A percentile compares a stretch with the other conserved stretches of the same genome.
phyloP scores from a whole-genome alignment of 2,888 invertebrate species.

The Monoplex corrugatus region DNA sequence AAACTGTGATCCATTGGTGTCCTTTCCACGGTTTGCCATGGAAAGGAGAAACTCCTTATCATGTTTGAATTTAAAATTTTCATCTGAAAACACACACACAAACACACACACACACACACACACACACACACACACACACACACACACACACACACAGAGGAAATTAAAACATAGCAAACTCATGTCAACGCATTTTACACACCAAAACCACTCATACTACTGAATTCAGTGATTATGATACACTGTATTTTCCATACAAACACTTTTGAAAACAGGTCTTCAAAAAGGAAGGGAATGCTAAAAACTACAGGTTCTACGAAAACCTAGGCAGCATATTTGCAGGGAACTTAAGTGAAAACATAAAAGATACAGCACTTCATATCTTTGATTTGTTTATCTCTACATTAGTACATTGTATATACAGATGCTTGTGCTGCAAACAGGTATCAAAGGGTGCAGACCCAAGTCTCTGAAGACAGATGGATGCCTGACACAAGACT shows the following conservation, averaged over 20 bases:
- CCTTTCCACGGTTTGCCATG: conserved; percentile 98
- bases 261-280: neutral
- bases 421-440: too few species aligned
- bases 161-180: neutral
- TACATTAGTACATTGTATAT: too few species aligned
- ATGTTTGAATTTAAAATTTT: conserved; percentile 93
- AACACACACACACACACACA: neutral
- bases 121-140: neutral
- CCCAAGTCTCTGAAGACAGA: too few species aligned
- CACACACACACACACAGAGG: neutral
- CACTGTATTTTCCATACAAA: neutral
- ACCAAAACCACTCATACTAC: neutral
- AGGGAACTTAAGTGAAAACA: too few species aligned
- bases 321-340: too few species aligned
- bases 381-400: too few species aligned
- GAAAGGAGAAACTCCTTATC: conserved; percentile 94
- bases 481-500: too few species aligned
- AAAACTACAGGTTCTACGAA: too few species aligned
- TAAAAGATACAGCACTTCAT: too few species aligned
- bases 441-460: too few species aligned
- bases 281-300: neutral
- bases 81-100: conserved; percentile 87
- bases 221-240: neutral
- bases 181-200: neutral
- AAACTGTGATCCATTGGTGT: conserved; percentile 99